A percentile compares a stretch with the other conserved stretches of the same genome.
Evolutionary conservation across 2,113 vertebrate genomes (phyloP).

Genomic region (Leucosticte australis): DNA sequence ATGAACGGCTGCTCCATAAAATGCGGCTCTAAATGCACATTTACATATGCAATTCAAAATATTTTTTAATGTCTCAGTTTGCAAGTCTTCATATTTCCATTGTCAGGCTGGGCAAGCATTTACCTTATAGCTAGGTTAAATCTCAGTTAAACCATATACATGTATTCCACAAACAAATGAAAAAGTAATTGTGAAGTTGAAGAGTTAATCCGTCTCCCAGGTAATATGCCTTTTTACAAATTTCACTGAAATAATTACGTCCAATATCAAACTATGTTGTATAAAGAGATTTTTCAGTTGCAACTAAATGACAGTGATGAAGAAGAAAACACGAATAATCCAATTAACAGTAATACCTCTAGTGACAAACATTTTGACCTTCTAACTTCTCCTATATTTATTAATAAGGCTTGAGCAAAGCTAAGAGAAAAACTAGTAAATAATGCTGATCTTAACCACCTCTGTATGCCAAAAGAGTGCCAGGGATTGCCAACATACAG

Average conservation of each 20-base stretch:
- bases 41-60: not conserved
- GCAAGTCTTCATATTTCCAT: not conserved
- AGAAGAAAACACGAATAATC: not conserved
- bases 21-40: not conserved
- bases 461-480: not conserved
- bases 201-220: not conserved
- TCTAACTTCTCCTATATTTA: not conserved
- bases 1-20: not conserved
- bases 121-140: not conserved
- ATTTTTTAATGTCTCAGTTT: not conserved
- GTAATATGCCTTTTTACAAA: not conserved
- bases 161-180: not conserved
- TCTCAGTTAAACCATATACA: not conserved
- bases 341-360: not conserved
- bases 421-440: not conserved
- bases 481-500: not conserved
- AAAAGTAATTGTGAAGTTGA: not conserved
- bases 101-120: not conserved
- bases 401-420: not conserved
- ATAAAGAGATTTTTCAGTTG: not conserved
- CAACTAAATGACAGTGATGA: not conserved
- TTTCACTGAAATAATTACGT: not conserved
- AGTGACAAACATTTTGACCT: rapidly evolving
- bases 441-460: not conserved
- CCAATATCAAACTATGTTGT: not conserved